Conservation (phyloP, 2,888 invertebrate genomes). For the Itoplectis maculator region DNA sequence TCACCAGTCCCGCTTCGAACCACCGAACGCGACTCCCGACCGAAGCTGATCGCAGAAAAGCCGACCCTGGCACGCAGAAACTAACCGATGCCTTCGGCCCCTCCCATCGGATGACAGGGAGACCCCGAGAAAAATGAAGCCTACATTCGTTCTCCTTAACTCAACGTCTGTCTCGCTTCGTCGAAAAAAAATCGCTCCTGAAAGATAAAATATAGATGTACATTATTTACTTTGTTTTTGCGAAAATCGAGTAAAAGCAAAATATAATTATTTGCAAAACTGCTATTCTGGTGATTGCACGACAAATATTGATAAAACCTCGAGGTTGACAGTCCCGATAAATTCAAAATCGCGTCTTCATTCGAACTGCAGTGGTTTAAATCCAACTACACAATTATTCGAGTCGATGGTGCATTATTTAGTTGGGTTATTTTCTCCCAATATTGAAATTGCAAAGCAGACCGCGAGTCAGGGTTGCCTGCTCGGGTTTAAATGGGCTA, state of each 20-base stretch:
- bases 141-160: neutral
- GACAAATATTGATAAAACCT: no score
- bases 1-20: conserved; percentile 42
- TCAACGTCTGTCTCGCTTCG: neutral
- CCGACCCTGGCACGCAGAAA: conserved; percentile 7
- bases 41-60: conserved; percentile 17
- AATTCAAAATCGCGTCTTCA: no score
- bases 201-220: neutral
- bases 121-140: conserved; percentile 13
- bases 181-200: neutral
- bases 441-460: neutral
- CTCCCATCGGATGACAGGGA: conserved; percentile 4
- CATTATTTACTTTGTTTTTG: no score
- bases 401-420: neutral
- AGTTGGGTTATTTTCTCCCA: neutral
- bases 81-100: conserved; percentile 1
- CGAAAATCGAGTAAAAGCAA: no score
- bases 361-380: no score
- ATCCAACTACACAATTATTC: neutral
- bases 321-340: no score
- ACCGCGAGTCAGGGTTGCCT: neutral
- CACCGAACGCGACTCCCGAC: conserved; percentile 27
- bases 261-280: no score
- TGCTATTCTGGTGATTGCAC: no score
- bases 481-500: neutral